Conservation (phyloP, 2,113 vertebrate genomes). For the Formicarius rufipectus region DNA sequence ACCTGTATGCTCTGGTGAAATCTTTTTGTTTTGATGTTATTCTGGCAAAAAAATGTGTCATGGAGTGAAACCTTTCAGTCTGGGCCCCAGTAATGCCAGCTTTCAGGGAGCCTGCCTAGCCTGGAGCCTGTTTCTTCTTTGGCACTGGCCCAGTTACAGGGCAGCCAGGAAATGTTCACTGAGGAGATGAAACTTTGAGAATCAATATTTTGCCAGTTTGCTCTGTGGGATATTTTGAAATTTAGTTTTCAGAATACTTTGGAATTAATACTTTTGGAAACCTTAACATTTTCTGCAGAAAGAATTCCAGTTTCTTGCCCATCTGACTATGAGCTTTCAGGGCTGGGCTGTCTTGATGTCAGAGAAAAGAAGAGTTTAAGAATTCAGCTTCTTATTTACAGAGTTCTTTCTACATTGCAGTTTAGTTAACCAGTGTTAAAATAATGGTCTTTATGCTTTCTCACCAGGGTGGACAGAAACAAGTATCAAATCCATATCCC, state of each 20-base stretch:
- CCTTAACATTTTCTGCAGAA: not conserved
- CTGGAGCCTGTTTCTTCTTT: not conserved
- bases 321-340: not conserved
- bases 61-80: not conserved
- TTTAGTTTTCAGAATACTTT: not conserved
- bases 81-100: not conserved
- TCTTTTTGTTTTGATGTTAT: not conserved
- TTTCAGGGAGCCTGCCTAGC: not conserved
- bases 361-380: not conserved
- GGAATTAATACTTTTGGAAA: conserved; percentile 3
- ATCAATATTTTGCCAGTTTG: not conserved
- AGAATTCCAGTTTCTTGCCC: not conserved
- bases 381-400: not conserved
- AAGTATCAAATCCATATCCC: conserved; percentile 99
- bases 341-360: not conserved
- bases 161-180: not conserved
- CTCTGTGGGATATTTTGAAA: not conserved
- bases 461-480: conserved; percentile 93
- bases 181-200: not conserved
- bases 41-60: fast-evolving
- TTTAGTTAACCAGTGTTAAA: not conserved
- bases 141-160: not conserved
- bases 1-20: not conserved
- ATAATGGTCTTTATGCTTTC: not conserved
- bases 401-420: not conserved